Percentiles rank a stretch among this genome's conserved stretches.
Conservation (phyloP, 37 sponge, comb jelly and placozoan genomes). For the Hexactinellida sp. region DNA sequence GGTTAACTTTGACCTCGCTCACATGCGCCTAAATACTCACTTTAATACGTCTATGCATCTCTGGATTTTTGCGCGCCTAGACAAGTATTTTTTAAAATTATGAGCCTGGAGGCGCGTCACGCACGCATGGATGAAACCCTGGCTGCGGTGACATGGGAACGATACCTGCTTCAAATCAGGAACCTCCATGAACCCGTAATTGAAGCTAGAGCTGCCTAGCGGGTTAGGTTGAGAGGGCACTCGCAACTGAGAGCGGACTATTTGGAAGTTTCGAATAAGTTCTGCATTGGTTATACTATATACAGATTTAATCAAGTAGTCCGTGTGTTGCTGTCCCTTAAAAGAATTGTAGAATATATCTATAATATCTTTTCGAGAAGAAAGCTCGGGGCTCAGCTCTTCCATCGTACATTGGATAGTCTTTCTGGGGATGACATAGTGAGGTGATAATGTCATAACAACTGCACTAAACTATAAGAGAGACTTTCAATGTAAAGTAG, state of each 20-base stretch:
- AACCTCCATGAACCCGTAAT: not conserved
- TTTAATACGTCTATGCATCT: too few relatives aligned
- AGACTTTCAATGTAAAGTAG: too few relatives aligned
- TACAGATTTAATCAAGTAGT: not conserved
- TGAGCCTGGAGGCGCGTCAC: too few relatives aligned
- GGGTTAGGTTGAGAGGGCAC: not conserved
- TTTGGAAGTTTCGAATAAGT: not conserved
- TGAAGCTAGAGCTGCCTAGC: not conserved
- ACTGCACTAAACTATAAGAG: too few relatives aligned
- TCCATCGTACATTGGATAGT: not conserved
- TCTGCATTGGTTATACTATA: not conserved
- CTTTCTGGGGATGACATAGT: not conserved
- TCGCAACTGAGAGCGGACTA: not conserved
- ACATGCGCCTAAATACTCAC: too few relatives aligned
- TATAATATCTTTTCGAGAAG: not conserved
- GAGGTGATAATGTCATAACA: not conserved
- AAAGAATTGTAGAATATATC: not conserved
- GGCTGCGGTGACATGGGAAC: too few relatives aligned
- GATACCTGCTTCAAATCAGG: not conserved
- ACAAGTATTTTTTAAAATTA: too few relatives aligned
- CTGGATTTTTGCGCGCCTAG: too few relatives aligned
- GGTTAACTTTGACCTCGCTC: too few relatives aligned
- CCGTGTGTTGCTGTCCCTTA: not conserved
- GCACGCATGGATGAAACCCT: too few relatives aligned
- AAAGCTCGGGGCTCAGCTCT: not conserved